Percentiles rank a stretch among this genome's conserved stretches.
Evolutionary conservation across 2,888 invertebrate species (phyloP).

Genomic region (Hecatera dysodea): DNA sequence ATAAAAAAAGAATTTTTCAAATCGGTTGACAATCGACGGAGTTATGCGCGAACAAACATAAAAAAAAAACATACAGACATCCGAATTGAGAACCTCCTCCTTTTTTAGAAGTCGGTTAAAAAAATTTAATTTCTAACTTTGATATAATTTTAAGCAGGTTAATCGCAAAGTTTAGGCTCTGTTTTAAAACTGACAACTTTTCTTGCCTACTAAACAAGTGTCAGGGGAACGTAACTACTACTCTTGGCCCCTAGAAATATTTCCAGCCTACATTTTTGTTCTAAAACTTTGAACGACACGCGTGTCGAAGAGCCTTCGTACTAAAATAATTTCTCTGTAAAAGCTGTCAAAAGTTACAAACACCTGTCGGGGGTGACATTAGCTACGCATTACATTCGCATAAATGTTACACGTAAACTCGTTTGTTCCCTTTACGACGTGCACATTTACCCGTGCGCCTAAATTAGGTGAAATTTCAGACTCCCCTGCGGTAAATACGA

Average conservation of each 20-base stretch:
- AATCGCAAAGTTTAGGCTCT: conserved; percentile 34
- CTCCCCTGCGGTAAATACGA: conserved; percentile 44
- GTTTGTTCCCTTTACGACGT: conserved; percentile 57
- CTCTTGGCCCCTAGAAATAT: conserved; percentile 3
- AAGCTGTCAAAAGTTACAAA: conserved; percentile 56
- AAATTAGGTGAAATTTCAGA: conserved; percentile 59
- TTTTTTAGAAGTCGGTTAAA: too few relatives aligned
- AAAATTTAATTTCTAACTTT: too few relatives aligned
- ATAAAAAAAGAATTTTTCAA: too few relatives aligned
- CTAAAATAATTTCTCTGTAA: conserved; percentile 49
- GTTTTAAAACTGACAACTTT: conserved; percentile 19
- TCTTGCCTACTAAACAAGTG: conserved; percentile 13
- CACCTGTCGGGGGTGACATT: conserved; percentile 62
- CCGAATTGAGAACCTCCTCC: too few relatives aligned
- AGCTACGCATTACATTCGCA: conserved; percentile 58
- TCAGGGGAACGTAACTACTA: conserved; percentile 29
- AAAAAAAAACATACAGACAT: not conserved
- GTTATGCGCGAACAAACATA: conserved; percentile 25
- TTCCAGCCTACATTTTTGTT: conserved; percentile 27
- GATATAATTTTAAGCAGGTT: conserved; percentile 23
- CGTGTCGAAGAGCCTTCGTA: conserved; percentile 19
- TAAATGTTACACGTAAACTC: conserved; percentile 54
- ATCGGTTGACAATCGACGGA: too few relatives aligned
- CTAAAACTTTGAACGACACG: conserved; percentile 34
- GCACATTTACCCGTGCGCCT: conserved; percentile 46